These are phyloP conservation scores for Crocuta crocuta DNA, from an alignment of 2,113 vertebrate species.

Conservation along the genomic window DNA sequence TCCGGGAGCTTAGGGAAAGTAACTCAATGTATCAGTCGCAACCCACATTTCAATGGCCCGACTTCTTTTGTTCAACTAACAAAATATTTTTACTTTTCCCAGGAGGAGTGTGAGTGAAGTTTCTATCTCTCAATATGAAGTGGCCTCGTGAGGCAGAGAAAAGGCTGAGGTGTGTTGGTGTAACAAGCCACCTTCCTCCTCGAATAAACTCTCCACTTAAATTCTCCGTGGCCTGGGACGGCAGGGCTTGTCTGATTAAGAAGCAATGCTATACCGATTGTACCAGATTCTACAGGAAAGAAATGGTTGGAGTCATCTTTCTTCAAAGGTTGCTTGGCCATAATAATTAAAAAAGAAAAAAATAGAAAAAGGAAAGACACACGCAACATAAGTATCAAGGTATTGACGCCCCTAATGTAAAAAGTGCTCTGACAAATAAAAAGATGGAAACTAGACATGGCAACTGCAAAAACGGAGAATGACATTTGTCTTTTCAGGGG, in stretches of 20 bases:
- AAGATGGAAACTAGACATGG: neutral
- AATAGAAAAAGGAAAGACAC: neutral
- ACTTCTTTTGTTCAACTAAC: neutral
- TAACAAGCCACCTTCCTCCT: neutral
- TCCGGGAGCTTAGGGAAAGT: neutral
- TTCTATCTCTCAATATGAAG: neutral
- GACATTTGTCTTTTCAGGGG: neutral
- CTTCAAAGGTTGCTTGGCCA: slow-evolving; percentile 31
- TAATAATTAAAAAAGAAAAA: neutral
- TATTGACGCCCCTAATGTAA: neutral
- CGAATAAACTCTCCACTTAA: neutral
- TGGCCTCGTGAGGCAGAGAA: neutral
- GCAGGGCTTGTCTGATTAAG: neutral
- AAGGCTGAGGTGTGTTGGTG: neutral
- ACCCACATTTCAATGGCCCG: neutral
- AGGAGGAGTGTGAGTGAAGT: neutral
- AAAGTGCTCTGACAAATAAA: neutral
- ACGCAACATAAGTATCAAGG: neutral
- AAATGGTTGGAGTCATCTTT: neutral
- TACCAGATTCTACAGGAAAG: neutral
- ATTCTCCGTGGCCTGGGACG: neutral
- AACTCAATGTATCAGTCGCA: neutral
- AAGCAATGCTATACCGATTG: neutral
- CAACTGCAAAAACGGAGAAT: neutral
- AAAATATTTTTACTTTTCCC: neutral